A percentile compares a stretch with the other conserved stretches of the same genome.
Evolutionary conservation across 1,140 invertebrate species (phyloP).

Genomic region (Caenorhabditis briggsae): DNA sequence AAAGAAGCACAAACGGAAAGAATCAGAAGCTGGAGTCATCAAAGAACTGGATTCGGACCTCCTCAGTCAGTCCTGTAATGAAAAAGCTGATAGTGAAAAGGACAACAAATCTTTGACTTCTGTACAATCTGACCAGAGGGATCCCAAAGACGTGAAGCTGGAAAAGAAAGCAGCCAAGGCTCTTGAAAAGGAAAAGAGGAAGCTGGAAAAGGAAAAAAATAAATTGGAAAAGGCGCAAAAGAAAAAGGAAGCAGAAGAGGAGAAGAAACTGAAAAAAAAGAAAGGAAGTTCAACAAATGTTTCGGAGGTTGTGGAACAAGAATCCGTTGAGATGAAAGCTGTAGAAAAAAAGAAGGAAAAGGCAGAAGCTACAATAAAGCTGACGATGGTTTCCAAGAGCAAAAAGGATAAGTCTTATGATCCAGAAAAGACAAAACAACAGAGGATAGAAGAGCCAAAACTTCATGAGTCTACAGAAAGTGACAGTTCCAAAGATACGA

Average conservation of each 20-base stretch:
- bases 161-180: constrained; percentile 53
- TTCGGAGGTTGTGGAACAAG: constrained; percentile 21
- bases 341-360: constrained; percentile 33
- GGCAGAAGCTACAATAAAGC: constrained; percentile 4
- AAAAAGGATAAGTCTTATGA: background rate
- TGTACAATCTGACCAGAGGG: constrained; percentile 4
- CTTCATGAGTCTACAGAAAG: background rate
- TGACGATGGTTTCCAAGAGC: constrained; percentile 13
- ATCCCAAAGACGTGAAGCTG: background rate
- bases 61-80: constrained; percentile 14
- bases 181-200: constrained; percentile 56
- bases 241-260: constrained; percentile 55
- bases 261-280: constrained; percentile 48
- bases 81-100: constrained; percentile 43
- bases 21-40: constrained; percentile 13
- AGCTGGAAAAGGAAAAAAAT: constrained; percentile 38
- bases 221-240: constrained; percentile 55
- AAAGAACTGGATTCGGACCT: constrained; percentile 59
- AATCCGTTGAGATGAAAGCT: constrained; percentile 21
- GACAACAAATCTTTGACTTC: constrained; percentile 1
- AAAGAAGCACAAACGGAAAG: constrained; percentile 47
- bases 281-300: constrained; percentile 30
- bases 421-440: constrained; percentile 15
- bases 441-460: background rate
- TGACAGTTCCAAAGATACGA: constrained; percentile 11